Percentiles rank a stretch among this genome's conserved stretches.
phyloP scores from a whole-genome alignment of 2,113 vertebrate genomes.

The Laticauda laticaudata region DNA sequence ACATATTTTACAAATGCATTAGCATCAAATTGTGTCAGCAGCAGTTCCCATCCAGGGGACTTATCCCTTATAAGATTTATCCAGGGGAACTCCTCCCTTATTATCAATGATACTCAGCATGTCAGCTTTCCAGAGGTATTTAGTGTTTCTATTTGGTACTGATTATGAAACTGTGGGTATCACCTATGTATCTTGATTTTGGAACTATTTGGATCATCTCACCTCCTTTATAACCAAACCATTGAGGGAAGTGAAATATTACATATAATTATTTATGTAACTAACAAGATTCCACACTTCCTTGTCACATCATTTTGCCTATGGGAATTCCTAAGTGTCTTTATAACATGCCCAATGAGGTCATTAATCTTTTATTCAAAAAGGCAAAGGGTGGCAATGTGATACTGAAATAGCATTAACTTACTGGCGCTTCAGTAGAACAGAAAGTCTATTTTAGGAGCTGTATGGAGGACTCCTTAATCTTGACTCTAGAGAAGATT shows the following conservation, averaged over 20 bases:
- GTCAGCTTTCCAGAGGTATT: neutral
- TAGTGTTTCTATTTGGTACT: neutral
- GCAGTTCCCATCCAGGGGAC: constrained; percentile 12
- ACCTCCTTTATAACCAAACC: neutral
- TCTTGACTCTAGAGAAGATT: constrained; percentile 49
- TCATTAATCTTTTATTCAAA: neutral
- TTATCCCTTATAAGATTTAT: neutral
- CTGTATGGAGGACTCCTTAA: constrained; percentile 50
- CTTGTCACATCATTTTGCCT: neutral
- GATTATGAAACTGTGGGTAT: neutral
- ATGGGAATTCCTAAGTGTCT: neutral
- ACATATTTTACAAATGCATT: neutral
- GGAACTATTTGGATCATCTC: neutral
- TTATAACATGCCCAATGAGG: neutral
- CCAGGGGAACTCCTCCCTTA: neutral
- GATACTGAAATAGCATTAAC: constrained; percentile 38
- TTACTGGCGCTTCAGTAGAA: constrained; percentile 57
- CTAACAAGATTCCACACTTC: fast-evolving
- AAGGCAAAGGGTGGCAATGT: constrained; percentile 25
- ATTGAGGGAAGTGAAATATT: neutral
- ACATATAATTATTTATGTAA: neutral
- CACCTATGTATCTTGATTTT: neutral
- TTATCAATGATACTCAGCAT: constrained; percentile 10
- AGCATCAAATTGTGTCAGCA: neutral
- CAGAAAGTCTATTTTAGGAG: constrained; percentile 62